Evolutionary conservation across 2,888 invertebrate genomes (phyloP), one percentile per base, ranked within the genome.

Genomic region (Harpalus rubripes): DNA sequence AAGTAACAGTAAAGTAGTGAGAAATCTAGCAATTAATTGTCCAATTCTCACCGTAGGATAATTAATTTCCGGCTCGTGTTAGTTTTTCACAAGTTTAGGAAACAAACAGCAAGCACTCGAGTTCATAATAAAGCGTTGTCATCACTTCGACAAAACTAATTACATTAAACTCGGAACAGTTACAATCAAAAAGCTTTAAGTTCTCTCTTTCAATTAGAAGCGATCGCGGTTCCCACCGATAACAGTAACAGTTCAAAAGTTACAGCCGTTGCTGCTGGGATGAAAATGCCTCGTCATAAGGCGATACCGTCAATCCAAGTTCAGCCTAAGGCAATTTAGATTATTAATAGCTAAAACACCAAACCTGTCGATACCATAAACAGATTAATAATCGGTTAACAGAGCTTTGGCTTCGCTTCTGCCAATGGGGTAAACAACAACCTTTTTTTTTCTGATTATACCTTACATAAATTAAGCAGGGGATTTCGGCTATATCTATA

Each of bases 61-160:
- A 76, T 76, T 76, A 76, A 76, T 76, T 72, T 56, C 52, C 26
- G 56, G 52, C 56, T 76, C 16, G 52, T 15, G 52, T 26, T 56
- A 7, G 39, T 76, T 76, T 76, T 76, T 76, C 56, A 76, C 8
- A 74, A 44, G 41, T 74, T 74, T 32, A 26, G n/a, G 41, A 76
- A 76, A 56, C 52, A 76, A 76, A 41, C 74, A 74, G 56, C 76
- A 52, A 56, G 26, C 22, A 41, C 7, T 72, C 39, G 68, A 72
- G 76, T 76, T 76, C 18, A 76, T 76, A 76, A 56, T 76, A 76
- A 76, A 79, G 59, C 59, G 32, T 58, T 82, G 82, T 82, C 82
- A 82, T 82, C 82, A 82, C 52, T 72, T 72, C 82, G 26, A 82
- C 56, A 82, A 82, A 82, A 82, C 82, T 82, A 82, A 82, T 82